These are phyloP conservation scores for Crotalus horridus DNA, from an alignment of 2,113 vertebrate species.

Conservation along the genomic window DNA sequence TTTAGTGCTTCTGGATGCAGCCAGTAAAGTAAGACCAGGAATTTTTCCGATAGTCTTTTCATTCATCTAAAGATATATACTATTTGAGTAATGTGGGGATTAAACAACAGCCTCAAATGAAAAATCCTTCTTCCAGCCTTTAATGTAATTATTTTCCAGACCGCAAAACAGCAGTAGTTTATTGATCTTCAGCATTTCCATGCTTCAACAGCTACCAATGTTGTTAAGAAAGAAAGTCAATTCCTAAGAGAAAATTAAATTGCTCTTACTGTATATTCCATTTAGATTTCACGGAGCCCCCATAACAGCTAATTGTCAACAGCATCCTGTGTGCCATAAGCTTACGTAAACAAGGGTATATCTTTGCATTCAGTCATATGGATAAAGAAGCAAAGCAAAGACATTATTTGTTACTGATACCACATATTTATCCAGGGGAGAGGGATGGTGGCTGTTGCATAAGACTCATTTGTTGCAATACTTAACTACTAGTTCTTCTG, in stretches of 20 bases:
- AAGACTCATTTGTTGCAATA: neutral
- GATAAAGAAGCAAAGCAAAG: rapidly evolving
- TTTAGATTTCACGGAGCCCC: neutral
- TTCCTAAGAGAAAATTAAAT: neutral
- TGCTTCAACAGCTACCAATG: rapidly evolving
- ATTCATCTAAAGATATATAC: neutral
- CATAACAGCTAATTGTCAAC: slow-evolving; percentile 1
- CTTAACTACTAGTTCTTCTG: neutral
- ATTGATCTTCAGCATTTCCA: neutral
- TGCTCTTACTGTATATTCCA: neutral
- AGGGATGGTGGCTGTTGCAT: neutral
- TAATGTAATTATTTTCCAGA: neutral
- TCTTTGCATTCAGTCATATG: neutral
- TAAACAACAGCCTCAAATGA: neutral
- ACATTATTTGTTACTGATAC: rapidly evolving
- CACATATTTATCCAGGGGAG: neutral
- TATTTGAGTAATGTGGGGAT: neutral
- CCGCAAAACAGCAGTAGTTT: neutral
- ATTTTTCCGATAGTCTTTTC: slow-evolving; percentile 2
- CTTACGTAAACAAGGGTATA: neutral
- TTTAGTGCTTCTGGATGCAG: neutral
- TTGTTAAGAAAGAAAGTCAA: slow-evolving; percentile 3
- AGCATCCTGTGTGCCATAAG: slow-evolving; percentile 1
- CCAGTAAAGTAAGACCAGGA: slow-evolving; percentile 4
- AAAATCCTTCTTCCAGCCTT: rapidly evolving